These are phyloP conservation scores for Pipistrellus nathusii DNA, from an alignment of 2,797 vertebrate genomes.

Conservation along the genomic window DNA sequence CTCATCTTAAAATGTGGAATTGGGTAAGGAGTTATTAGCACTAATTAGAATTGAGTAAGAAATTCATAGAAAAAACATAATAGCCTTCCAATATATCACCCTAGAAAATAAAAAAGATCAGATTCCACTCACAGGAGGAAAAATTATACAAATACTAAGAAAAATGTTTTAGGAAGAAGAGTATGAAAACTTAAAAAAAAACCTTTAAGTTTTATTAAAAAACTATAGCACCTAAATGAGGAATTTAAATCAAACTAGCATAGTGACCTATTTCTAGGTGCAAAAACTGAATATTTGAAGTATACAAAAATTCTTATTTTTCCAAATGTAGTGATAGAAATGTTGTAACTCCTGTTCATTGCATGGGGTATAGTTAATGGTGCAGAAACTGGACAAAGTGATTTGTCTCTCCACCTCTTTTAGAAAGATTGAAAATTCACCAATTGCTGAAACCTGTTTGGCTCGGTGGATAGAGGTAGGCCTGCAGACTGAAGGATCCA, in stretches of 20 bases:
- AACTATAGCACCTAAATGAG: neutral
- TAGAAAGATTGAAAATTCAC: neutral
- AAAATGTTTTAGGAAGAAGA: neutral
- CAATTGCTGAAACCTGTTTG: no score
- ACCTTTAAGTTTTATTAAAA: neutral
- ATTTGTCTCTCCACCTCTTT: neutral
- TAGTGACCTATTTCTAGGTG: neutral
- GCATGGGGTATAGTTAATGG: neutral
- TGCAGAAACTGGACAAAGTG: neutral
- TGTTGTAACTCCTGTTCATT: neutral
- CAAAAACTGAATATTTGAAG: conserved; percentile 15
- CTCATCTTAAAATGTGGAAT: neutral
- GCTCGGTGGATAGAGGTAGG: no score
- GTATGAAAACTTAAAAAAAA: neutral
- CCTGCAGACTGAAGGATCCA: no score
- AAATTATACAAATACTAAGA: neutral
- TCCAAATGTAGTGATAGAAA: conserved; percentile 11
- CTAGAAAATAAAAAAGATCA: neutral
- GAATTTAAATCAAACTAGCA: neutral
- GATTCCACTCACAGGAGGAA: neutral
- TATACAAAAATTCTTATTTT: conserved; percentile 23
- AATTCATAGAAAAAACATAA: conserved; percentile 9
- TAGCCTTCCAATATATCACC: neutral
- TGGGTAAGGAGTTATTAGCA: neutral
- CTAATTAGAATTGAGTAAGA: conserved; percentile 19